Evolutionary conservation across 2,888 invertebrate genomes (phyloP), one percentile per base, ranked within the genome.

Genomic region (Acutogordius australiensis): DNA sequence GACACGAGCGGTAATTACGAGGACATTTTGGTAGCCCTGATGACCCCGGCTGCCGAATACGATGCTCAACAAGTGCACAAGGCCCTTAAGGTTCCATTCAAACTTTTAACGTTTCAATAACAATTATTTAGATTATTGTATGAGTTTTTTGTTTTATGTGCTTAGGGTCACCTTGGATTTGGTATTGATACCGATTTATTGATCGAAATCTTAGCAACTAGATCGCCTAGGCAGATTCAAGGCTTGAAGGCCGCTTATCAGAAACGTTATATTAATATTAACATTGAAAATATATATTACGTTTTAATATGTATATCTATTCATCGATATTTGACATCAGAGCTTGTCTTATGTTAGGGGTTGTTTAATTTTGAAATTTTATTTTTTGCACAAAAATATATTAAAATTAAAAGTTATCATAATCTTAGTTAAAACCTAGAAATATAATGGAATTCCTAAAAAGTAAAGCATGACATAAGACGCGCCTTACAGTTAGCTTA

Each of bases 21-120:
- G 23, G 51, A 51, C 26, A 51, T 51, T 51, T 51, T 51, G 23
- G 51, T 51, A 23, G 51, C 51, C 13, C 51, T 51, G 4, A 51
- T 51, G 51, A 51, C 51, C 4, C 51, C 51, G 4, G 51, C 51
- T 21, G 51, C 51, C 4, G 51, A 51, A 23, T 51, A n/a, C 51
- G 51, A 51, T 23, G 51, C 51, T 23, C 26, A 51, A 4, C 51
- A n/a, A 51, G 51, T 23, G 26, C 8, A 51, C 23, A 8, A 51
- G 23, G 51, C 51, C 8, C 13, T 51, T 4, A 51, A 51, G 26
- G 51, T 51, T n/a, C n/a, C n/a, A n/a, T n/a, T n/a, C 44, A 37
- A 37, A 37, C 8, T 37, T 37, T n/a, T 37, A 37, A 37, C n/a
- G n/a, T 37, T 37, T 37, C n/a, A 37, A 37, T 37, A n/a, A n/a